A percentile compares a stretch with the other conserved stretches of the same genome.
Evolutionary conservation across 1,140 invertebrate species (phyloP).

Genomic region (Drosophila sulfurigaster): DNA sequence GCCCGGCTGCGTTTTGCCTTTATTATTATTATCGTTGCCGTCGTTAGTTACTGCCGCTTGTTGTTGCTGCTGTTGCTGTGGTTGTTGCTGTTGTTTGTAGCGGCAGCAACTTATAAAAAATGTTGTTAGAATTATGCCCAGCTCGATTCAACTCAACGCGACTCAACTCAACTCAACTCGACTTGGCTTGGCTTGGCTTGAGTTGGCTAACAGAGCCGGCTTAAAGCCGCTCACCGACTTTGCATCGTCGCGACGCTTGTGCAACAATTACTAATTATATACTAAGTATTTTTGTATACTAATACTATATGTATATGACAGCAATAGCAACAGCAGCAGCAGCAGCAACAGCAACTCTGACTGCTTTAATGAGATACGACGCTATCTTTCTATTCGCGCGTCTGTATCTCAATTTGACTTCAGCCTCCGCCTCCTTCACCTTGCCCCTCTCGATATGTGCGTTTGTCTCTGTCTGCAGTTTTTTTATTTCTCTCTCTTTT

Average conservation of each 20-base stretch:
- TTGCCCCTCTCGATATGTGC: conserved; percentile 30
- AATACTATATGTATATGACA: conserved; percentile 20
- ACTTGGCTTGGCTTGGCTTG: no score
- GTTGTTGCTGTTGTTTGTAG: conserved; percentile 7
- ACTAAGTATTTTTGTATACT: conserved; percentile 39
- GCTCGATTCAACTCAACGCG: neutral
- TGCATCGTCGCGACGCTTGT: conserved; percentile 65
- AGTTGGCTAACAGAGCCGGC: neutral
- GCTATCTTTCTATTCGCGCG: conserved; percentile 57
- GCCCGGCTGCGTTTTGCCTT: conserved; percentile 66
- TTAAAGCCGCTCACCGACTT: conserved; percentile 45
- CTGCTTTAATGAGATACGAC: conserved; percentile 78
- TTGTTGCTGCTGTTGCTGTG: conserved; percentile 32
- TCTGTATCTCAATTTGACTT: conserved; percentile 33
- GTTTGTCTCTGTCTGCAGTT: conserved; percentile 32
- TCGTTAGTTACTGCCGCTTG: conserved; percentile 18
- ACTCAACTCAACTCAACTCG: no score
- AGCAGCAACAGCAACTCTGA: conserved; percentile 38
- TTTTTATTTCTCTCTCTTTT: conserved; percentile 45
- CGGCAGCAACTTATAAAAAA: conserved; percentile 43
- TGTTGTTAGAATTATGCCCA: conserved; percentile 63
- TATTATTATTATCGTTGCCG: conserved; percentile 43
- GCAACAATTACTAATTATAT: conserved; percentile 83
- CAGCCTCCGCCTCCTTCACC: neutral
- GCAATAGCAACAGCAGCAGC: neutral